Conservation (phyloP, 2,113 vertebrate species). For the Lepisosteus oculatus region DNA sequence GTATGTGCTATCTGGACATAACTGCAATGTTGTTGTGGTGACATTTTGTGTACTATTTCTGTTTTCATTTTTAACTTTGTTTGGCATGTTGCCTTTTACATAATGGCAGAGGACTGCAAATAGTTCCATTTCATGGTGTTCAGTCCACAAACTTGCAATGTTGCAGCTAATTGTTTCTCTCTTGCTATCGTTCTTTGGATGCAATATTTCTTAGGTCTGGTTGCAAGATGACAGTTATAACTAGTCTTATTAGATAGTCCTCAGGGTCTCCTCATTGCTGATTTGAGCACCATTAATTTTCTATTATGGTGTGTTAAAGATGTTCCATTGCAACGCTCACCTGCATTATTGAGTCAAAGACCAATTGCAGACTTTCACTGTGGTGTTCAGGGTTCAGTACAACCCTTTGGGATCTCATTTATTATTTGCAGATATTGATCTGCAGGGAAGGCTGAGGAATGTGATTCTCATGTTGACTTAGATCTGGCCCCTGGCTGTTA, state of each 20-base stretch:
- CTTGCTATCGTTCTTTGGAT: constrained; percentile 50
- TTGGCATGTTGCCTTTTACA: neutral
- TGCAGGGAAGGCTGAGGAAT: constrained; percentile 76
- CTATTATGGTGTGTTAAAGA: constrained; percentile 91
- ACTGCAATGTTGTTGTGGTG: constrained; percentile 46
- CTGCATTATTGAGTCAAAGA: constrained; percentile 89
- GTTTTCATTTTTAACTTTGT: constrained; percentile 16
- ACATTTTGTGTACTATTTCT: constrained; percentile 30
- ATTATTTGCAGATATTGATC: constrained; percentile 99
- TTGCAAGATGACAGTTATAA: constrained; percentile 79
- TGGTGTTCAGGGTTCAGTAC: constrained; percentile 77
- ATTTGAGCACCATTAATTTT: constrained; percentile 96
- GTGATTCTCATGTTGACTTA: constrained; percentile 77
- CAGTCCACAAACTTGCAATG: neutral
- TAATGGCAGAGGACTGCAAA: neutral
- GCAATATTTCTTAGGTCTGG: constrained; percentile 74
- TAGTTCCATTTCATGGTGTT: neutral
- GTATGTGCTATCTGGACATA: constrained; percentile 15
- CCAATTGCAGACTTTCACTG: constrained; percentile 80
- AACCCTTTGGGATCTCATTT: constrained; percentile 94
- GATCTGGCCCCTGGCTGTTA: constrained; percentile 76
- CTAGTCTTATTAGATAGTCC: constrained; percentile 84
- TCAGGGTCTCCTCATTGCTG: constrained; percentile 81
- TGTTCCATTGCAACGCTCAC: constrained; percentile 81
- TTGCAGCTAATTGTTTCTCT: neutral